Percentiles rank a stretch among this genome's conserved stretches.
Evolutionary conservation across 2,888 invertebrate species (phyloP).

Genomic region (Stenichneumon culpator): DNA sequence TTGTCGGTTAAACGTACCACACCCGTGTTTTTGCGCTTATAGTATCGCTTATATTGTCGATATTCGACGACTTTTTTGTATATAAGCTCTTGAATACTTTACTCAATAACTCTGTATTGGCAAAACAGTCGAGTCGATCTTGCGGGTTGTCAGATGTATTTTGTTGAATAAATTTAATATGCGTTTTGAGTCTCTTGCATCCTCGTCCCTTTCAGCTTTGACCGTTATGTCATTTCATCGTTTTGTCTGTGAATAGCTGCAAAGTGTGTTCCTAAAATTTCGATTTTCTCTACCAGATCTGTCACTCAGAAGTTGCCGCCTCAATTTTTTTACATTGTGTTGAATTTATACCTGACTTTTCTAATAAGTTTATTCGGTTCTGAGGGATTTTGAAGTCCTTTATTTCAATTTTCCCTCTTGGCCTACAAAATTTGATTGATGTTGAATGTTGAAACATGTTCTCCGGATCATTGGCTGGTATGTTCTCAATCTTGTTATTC

Average conservation of each 20-base stretch:
- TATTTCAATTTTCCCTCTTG: conserved; percentile 14
- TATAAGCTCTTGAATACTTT: conserved; percentile 49
- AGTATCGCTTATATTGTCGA: not conserved
- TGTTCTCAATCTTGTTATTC: conserved; percentile 22
- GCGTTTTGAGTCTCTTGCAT: not conserved
- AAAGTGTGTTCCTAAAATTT: conserved; percentile 22
- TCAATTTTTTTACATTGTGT: not conserved
- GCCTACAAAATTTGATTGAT: conserved; percentile 41
- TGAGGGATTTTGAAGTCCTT: not conserved
- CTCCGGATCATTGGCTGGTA: conserved; percentile 15
- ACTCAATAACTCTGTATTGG: conserved; percentile 16
- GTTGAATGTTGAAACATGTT: conserved; percentile 35
- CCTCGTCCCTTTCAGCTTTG: not conserved
- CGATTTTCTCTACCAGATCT: not conserved
- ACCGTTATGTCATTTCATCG: not conserved
- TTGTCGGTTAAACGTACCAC: too few relatives aligned
- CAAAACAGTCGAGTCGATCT: conserved; percentile 3
- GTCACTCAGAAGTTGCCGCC: not conserved
- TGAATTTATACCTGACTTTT: not conserved
- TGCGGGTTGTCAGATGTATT: not conserved
- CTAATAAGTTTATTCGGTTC: not conserved
- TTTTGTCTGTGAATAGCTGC: conserved; percentile 3
- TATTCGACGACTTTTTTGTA: conserved; percentile 28
- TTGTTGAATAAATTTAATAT: not conserved
- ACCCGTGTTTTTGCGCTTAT: too few relatives aligned